A percentile compares a stretch with the other conserved stretches of the same genome.
These are phyloP conservation scores for Cephalopachus bancanus DNA, from an alignment of 2,797 vertebrate genomes.

Conservation along the genomic window DNA sequence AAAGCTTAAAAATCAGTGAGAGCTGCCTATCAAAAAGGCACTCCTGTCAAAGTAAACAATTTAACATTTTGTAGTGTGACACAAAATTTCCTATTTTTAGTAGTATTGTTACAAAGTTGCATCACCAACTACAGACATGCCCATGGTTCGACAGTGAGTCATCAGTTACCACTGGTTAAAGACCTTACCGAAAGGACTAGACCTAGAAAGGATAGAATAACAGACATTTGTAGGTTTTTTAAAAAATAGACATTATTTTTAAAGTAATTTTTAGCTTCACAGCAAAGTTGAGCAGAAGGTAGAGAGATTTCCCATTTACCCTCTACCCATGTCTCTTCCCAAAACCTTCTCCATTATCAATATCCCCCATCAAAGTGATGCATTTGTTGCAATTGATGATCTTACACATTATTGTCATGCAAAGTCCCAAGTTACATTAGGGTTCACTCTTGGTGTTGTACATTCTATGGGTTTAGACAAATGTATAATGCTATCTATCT, in stretches of 20 bases:
- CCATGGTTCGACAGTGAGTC: neutral
- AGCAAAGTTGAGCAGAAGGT: neutral
- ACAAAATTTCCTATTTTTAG: conserved; percentile 48
- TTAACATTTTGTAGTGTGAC: neutral
- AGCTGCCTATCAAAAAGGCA: conserved; percentile 10
- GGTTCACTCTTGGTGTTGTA: neutral
- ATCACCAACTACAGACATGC: neutral
- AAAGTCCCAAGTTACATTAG: neutral
- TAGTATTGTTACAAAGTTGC: conserved; percentile 11
- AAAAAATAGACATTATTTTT: neutral
- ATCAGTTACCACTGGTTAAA: neutral
- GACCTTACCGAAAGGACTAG: neutral
- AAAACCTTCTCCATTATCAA: neutral
- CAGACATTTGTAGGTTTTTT: neutral
- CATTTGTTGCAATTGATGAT: neutral
- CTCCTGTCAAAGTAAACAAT: neutral
- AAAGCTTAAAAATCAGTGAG: conserved; percentile 36
- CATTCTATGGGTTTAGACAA: neutral
- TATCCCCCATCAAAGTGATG: neutral
- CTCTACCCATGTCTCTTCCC: neutral
- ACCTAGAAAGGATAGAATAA: neutral
- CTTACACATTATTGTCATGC: neutral
- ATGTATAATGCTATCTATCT: neutral
- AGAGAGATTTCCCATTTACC: neutral
- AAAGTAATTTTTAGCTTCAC: neutral